Evolutionary conservation across 2,113 vertebrate genomes (phyloP), one percentile per base, ranked within the genome.

Genomic region (Ramphastos sulfuratus): DNA sequence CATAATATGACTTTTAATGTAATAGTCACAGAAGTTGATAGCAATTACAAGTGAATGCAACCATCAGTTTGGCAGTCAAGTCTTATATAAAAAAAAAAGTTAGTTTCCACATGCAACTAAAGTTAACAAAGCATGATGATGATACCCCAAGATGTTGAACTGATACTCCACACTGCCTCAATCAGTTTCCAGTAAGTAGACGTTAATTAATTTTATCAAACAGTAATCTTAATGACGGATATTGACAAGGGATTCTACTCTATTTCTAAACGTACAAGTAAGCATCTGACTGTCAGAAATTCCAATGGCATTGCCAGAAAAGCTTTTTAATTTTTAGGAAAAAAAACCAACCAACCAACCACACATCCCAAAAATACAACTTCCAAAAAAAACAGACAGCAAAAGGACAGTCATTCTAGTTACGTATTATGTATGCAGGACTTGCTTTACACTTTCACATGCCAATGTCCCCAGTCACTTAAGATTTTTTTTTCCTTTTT

Each of bases 391-490:
- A 8, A 50, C 9, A 50, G 10, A 50, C 20, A 50, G 20, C 48
- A 50, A 50, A 70, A 84, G 8, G 10, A 76, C 25, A 48, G 18
- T 35, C 8, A 70, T 56, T 75, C 56, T 58, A 66, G 8, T 37
- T 2, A 71, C 1, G 0, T 50, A 63, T 30, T 46, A 56, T 6
- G 10, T 37, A 42, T 8, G 75, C 2, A 3, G 27, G 39, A n/a
- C 25, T 17, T 72, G 25, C 23, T 80, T 67, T 79, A 60, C 31
- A 61, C 6, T 54, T 72, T 84, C 30, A 31, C 3, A 20, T 31
- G 5, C 21, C 59, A 33, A 25, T 20, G 5, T 25, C 13, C 25
- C 2, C 8, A 44, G 17, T 5, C 8, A 42, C 9, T 44, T 54
- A 5, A 61, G 1, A 13, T 7, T 2, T 44, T 37, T 39, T 21